Conservation (phyloP, 2,113 vertebrate species). For the Nanorana parkeri region DNA sequence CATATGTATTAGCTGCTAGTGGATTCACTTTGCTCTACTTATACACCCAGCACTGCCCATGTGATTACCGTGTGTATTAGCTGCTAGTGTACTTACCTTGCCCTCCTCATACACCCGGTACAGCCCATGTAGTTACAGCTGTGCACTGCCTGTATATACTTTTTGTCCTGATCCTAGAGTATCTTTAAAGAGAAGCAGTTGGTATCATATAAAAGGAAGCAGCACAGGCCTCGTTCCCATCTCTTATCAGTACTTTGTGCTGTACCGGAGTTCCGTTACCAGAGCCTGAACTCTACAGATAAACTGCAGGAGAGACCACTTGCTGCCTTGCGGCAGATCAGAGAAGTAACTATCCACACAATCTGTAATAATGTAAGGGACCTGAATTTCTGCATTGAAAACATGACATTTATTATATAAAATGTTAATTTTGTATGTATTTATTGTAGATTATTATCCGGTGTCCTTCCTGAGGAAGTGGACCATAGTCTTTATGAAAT, state of each 20-base stretch:
- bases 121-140: constrained; percentile 13
- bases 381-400: no score
- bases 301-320: neutral
- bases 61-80: no score
- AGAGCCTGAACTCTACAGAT: constrained; percentile 16
- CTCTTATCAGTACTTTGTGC: neutral
- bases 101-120: constrained; percentile 18
- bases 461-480: no score
- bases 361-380: no score
- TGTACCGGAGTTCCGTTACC: neutral
- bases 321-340: no score
- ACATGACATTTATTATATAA: no score
- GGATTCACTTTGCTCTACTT: constrained; percentile 4
- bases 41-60: neutral
- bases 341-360: no score
- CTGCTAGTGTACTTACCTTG: constrained; percentile 5
- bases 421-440: no score
- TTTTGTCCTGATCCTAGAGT: neutral
- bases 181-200: neutral
- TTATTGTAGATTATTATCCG: no score
- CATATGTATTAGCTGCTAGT: no score
- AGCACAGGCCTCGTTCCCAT: neutral
- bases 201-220: neutral
- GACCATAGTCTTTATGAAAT: no score
- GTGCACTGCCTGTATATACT: neutral